These are phyloP conservation scores for Mya arenaria DNA, from an alignment of 1,140 invertebrate genomes.

Conservation along the genomic window DNA sequence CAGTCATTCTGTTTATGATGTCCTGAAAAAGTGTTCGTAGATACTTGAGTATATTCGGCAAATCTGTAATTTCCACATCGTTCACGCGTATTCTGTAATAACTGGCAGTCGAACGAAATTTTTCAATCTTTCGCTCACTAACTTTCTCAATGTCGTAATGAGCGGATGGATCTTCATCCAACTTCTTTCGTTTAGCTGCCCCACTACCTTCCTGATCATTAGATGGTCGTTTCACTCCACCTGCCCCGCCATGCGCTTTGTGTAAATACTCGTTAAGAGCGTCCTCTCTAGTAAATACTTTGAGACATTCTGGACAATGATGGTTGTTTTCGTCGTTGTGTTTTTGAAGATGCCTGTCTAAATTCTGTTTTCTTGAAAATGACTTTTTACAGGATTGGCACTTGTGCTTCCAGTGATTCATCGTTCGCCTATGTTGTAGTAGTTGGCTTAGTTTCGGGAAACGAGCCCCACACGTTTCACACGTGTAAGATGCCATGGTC, in stretches of 20 bases:
- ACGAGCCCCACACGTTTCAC: neutral
- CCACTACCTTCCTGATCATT: neutral
- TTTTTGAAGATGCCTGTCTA: conserved; percentile 11
- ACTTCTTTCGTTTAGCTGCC: neutral
- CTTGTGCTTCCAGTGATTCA: conserved; percentile 5
- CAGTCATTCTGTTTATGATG: neutral
- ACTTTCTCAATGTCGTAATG: conserved; percentile 12
- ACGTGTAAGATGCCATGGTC: neutral
- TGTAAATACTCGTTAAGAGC: neutral
- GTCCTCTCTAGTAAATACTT: conserved; percentile 14
- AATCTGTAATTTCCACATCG: conserved; percentile 24
- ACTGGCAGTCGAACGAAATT: neutral
- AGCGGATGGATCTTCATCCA: neutral
- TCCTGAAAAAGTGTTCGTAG: neutral
- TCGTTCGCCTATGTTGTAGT: neutral
- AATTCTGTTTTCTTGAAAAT: neutral
- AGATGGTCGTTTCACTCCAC: neutral
- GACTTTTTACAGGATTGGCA: conserved; percentile 3
- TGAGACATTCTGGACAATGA: conserved; percentile 29
- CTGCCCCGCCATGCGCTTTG: neutral
- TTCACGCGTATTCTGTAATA: conserved; percentile 17
- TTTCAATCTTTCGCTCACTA: conserved; percentile 18
- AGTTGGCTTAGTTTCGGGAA: conserved; percentile 8
- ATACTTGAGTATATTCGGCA: neutral
- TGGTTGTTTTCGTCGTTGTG: conserved; percentile 8